phyloP scores from a whole-genome alignment of 1,140 invertebrate genomes.

The Camponotus pennsylvanicus region DNA sequence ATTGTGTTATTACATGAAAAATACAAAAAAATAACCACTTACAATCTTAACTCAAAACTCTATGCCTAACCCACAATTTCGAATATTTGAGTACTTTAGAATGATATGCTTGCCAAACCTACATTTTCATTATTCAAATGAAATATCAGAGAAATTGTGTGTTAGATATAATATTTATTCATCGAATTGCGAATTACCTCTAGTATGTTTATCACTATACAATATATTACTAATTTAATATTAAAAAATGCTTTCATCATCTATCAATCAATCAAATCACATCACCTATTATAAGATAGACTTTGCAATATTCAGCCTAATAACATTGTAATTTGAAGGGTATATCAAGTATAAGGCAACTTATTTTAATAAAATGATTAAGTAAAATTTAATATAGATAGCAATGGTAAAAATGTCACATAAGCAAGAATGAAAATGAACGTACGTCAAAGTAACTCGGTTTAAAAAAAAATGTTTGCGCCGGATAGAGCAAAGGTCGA shows the following conservation, averaged over 20 bases:
- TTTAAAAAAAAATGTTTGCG: slow-evolving; percentile 58
- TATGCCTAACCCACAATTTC: neutral
- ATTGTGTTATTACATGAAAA: slow-evolving; percentile 1
- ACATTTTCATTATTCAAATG: slow-evolving; percentile 1
- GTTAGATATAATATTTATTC: neutral
- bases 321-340: neutral
- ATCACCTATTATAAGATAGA: neutral
- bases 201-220: neutral
- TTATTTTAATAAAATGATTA: neutral
- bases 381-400: neutral
- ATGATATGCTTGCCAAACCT: neutral
- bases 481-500: slow-evolving; percentile 62
- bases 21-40: slow-evolving; percentile 10
- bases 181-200: neutral
- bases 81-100: no score
- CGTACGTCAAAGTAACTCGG: slow-evolving; percentile 38
- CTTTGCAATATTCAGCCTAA: neutral
- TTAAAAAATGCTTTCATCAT: no score
- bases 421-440: slow-evolving; percentile 7
- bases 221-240: neutral
- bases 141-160: neutral
- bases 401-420: neutral
- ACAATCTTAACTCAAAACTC: slow-evolving; percentile 1
- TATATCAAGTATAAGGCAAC: neutral
- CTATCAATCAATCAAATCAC: neutral